phyloP scores from a whole-genome alignment of 2,797 vertebrate species.

The Sebastes diploproa region DNA sequence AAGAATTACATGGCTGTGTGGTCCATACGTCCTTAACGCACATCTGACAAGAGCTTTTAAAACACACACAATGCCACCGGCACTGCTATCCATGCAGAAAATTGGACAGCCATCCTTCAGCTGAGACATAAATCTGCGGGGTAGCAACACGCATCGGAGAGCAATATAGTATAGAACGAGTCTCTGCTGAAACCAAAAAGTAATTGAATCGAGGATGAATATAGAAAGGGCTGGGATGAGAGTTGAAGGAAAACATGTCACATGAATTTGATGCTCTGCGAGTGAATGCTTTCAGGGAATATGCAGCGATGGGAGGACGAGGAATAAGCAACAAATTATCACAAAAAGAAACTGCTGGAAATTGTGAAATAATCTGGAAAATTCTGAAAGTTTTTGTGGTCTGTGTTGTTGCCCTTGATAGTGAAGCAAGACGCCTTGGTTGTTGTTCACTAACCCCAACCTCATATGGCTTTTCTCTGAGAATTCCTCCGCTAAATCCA shows the following conservation, averaged over 20 bases:
- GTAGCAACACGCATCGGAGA: conserved; percentile 60
- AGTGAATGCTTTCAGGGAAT: conserved; percentile 20
- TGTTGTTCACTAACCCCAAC: neutral
- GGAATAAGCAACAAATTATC: conserved; percentile 12
- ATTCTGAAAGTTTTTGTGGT: neutral
- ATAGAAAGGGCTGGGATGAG: conserved; percentile 51
- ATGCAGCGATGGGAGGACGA: neutral
- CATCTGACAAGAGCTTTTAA: conserved; percentile 72
- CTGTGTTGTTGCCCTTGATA: neutral
- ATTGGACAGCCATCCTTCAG: conserved; percentile 83
- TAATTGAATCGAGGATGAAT: conserved; percentile 75
- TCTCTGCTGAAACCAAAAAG: conserved; percentile 63
- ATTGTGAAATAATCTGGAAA: conserved; percentile 15
- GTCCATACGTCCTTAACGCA: conserved; percentile 58
- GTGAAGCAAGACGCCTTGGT: neutral
- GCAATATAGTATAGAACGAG: conserved; percentile 63
- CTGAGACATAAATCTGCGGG: conserved; percentile 72
- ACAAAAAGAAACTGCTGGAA: neutral
- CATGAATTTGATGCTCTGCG: conserved; percentile 35
- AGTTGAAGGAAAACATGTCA: conserved; percentile 41
- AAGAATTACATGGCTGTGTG: conserved; percentile 50
- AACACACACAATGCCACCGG: conserved; percentile 61
- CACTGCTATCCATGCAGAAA: conserved; percentile 77
- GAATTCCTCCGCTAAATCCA: neutral
- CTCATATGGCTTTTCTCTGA: neutral